These are phyloP conservation scores for Xenops minutus DNA, from an alignment of 2,797 vertebrate species.

Conservation along the genomic window DNA sequence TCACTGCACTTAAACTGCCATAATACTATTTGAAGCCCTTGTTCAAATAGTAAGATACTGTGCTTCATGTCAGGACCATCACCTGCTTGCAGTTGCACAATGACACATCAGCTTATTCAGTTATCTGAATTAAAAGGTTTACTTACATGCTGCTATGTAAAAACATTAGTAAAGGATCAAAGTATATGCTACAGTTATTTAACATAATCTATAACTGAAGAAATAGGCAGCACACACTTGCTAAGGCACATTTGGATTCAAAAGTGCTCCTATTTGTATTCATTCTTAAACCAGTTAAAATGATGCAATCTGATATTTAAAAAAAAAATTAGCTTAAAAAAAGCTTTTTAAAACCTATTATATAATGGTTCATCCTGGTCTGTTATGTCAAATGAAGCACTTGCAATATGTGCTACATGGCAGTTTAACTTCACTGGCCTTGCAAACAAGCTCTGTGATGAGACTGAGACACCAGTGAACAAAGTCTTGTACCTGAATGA, in stretches of 20 bases:
- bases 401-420: not conserved
- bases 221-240: not conserved
- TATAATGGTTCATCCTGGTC: not conserved
- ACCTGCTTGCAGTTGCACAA: not conserved
- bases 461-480: not conserved
- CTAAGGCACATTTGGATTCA: not conserved
- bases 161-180: not conserved
- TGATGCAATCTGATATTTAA: not conserved
- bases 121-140: not conserved
- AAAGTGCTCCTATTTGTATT: not conserved
- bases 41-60: not conserved
- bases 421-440: not conserved
- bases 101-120: not conserved
- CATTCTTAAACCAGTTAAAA: not conserved
- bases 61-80: not conserved
- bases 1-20: not conserved
- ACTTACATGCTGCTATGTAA: not conserved
- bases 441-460: not conserved
- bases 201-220: not conserved
- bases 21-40: not conserved
- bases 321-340: not conserved
- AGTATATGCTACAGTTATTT: not conserved
- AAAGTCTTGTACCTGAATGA: not conserved
- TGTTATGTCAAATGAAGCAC: not conserved
- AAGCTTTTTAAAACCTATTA: not conserved